A percentile compares a stretch with the other conserved stretches of the same genome.
These are phyloP conservation scores for Kuschelorhynchus macadamiae DNA, from an alignment of 2,888 invertebrate species.

Conservation along the genomic window DNA sequence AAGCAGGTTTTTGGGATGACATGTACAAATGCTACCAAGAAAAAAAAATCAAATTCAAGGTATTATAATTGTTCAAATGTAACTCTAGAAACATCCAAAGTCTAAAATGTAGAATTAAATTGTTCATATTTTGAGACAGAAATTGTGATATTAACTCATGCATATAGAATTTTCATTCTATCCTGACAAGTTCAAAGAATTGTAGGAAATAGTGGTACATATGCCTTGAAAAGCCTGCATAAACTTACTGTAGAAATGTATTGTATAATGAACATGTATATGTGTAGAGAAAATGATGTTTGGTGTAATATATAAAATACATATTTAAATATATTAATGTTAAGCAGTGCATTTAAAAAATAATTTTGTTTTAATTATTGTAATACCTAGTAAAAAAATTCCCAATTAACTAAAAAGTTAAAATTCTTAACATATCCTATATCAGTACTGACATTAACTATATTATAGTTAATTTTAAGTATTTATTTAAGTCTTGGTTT, in stretches of 20 bases:
- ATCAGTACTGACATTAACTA: too few species aligned
- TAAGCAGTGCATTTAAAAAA: constrained; percentile 59
- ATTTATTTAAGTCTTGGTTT: too few species aligned
- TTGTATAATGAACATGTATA: constrained; percentile 55
- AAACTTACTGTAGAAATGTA: constrained; percentile 44
- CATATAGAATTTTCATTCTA: neutral
- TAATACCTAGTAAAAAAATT: too few species aligned
- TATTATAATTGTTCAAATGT: constrained; percentile 7
- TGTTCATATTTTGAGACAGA: constrained; percentile 48
- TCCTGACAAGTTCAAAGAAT: neutral
- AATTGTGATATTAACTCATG: constrained; percentile 49
- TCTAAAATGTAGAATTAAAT: constrained; percentile 57
- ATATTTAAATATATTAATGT: constrained; percentile 66
- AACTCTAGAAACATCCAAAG: too few species aligned
- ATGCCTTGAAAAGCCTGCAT: constrained; percentile 40
- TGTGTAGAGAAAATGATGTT: constrained; percentile 63
- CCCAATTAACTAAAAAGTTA: too few species aligned
- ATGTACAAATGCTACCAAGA: neutral
- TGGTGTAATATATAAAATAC: constrained; percentile 65
- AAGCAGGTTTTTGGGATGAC: constrained; percentile 52
- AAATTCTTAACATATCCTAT: too few species aligned
- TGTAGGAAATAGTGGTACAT: neutral
- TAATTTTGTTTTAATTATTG: neutral
- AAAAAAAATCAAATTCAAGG: neutral
- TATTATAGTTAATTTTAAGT: too few species aligned